Base-by-base conservation (phyloP, 2,797 vertebrate genomes). In the Danio kyathit region DNA sequence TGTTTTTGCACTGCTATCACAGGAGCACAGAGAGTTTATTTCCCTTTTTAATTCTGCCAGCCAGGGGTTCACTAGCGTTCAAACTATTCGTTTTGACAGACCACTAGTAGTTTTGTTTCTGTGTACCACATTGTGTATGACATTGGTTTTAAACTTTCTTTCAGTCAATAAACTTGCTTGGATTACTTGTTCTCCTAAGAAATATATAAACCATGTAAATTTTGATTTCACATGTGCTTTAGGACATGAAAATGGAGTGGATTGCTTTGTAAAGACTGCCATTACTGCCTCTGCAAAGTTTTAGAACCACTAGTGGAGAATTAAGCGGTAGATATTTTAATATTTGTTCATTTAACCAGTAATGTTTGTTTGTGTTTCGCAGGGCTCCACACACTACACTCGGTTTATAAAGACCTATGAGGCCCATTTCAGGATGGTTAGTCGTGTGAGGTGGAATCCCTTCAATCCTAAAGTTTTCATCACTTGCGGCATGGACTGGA, bases 361-460 rank as follows among this genome's bases (percentile, higher is more conserved):
- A 72, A 70, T 54, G 57, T 7, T 44, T 70, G 74, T 14, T 75
- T 75, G 16, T 52, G 10, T 61, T 52, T 41, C 14, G 40, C 59
- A 75, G 73, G 21, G 46, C 1, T 63, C 29, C 16, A 76, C 64
- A 63, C 41, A 40, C 48, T 76, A 76, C 52, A 64, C 74, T 14
- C 64, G 60, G 21, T 76, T 76, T n/a, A 11, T 41, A 6, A 21
- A 64, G 29, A 40, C 10, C 5, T 61, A 61, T 60, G 56, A 74
- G 29, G 57, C 72, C 9, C 57, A 74, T 43, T 49, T 48, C 19
- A 74, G 48, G 72, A 40, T 0, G 41, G 61, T 57, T 16, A 54
- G 2, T 29, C 6, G 56, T 14, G 72, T 74, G 72, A 60, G 43
- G 19, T 74, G 72, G 72, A 74, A 74, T 49, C 72, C 57, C 44